A percentile compares a stretch with the other conserved stretches of the same genome.
Conservation (phyloP, 2,797 vertebrate species). For the Gallinago stenura region DNA sequence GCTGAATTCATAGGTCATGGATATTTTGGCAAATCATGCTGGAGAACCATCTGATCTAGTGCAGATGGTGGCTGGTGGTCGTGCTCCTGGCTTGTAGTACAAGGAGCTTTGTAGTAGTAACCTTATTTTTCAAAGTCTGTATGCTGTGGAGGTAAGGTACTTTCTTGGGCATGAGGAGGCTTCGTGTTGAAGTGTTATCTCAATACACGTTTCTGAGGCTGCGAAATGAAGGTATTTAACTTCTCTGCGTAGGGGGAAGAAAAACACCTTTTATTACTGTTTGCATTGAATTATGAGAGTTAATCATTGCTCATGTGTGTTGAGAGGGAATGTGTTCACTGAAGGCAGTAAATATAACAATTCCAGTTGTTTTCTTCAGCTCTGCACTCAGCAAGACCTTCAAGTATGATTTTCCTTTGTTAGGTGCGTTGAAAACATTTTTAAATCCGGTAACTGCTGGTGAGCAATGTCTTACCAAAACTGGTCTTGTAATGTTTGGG, state of each 20-base stretch:
- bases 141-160: not conserved
- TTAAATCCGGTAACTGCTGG: not conserved
- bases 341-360: not conserved
- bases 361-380: not conserved
- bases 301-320: slow-evolving; percentile 12
- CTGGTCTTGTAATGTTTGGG: not conserved
- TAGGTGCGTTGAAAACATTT: not conserved
- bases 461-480: not conserved
- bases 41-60: not conserved
- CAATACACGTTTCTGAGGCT: not conserved
- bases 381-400: not conserved
- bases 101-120: not conserved
- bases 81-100: not conserved
- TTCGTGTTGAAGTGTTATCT: not conserved
- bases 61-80: not conserved
- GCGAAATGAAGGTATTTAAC: not conserved
- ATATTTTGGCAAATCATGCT: not conserved
- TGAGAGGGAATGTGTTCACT: not conserved
- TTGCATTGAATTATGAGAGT: not conserved
- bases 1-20: not conserved
- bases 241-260: not conserved
- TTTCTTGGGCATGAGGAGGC: not conserved
- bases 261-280: slow-evolving; percentile 36
- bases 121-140: not conserved
- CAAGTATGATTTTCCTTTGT: not conserved